phyloP scores from a whole-genome alignment of 30 jellyfish, hydroid and myxozoan genomes.

The Cassiopea xamachana region DNA sequence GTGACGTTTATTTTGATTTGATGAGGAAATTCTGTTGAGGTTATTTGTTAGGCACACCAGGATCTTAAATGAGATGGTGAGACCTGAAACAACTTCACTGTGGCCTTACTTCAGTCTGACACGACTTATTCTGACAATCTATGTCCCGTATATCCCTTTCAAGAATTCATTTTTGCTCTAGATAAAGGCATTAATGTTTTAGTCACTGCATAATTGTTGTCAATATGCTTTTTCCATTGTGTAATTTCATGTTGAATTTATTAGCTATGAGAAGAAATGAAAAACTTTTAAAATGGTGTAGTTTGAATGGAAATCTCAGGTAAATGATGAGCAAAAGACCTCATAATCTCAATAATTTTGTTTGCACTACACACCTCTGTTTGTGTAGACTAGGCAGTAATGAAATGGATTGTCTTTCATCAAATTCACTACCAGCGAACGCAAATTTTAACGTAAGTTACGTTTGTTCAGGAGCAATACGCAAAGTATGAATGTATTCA shows the following conservation, averaged over 20 bases:
- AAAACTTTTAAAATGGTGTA: background rate
- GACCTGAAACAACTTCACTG: too few relatives aligned
- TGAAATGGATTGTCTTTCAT: background rate
- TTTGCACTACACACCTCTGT: background rate
- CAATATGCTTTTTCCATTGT: background rate
- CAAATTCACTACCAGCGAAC: background rate
- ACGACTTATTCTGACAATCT: too few relatives aligned
- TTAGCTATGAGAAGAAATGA: background rate
- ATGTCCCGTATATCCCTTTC: too few relatives aligned
- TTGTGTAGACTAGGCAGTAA: background rate
- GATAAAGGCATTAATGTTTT: too few relatives aligned
- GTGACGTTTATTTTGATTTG: too few relatives aligned
- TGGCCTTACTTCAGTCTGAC: too few relatives aligned
- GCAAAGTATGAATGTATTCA: background rate
- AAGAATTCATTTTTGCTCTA: too few relatives aligned
- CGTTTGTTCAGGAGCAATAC: conserved; percentile 7
- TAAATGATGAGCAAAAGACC: background rate
- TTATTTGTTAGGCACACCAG: too few relatives aligned
- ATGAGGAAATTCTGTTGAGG: too few relatives aligned
- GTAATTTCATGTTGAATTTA: background rate
- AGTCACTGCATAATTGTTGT: too few relatives aligned
- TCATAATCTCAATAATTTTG: background rate
- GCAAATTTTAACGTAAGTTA: background rate
- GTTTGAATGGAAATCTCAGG: background rate
- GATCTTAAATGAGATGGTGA: too few relatives aligned